Evolutionary conservation across 2,797 vertebrate species (phyloP).

Genomic region (Euphonia xanthogaster): DNA sequence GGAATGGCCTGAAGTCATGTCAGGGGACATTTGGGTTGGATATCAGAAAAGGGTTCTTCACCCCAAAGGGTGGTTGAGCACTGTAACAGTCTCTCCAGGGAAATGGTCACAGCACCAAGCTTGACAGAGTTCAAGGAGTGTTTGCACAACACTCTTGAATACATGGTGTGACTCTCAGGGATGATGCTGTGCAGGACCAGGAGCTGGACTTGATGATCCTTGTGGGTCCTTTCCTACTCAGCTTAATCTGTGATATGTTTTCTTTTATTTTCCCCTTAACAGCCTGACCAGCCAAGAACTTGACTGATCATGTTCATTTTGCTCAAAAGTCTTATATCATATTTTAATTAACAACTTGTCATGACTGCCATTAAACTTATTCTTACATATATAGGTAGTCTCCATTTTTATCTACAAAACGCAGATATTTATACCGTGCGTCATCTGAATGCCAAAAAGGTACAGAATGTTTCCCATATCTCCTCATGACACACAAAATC

Average conservation of each 20-base stretch:
- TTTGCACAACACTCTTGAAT: background rate
- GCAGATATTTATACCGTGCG: background rate
- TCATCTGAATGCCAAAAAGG: background rate
- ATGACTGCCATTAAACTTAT: background rate
- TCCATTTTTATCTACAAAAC: background rate
- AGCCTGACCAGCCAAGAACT: background rate
- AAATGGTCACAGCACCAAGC: background rate
- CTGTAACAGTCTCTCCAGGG: background rate
- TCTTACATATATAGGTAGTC: background rate
- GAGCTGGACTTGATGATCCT: background rate
- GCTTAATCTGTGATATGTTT: accelerated
- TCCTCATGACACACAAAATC: background rate
- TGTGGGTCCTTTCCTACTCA: background rate
- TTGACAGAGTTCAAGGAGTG: background rate
- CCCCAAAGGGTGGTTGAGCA: background rate
- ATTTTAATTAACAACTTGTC: background rate
- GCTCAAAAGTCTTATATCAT: background rate
- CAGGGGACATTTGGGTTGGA: background rate
- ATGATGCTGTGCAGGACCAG: background rate
- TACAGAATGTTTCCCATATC: background rate
- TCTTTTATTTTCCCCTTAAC: background rate
- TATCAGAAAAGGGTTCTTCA: background rate
- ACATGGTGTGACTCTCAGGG: background rate
- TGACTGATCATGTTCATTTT: background rate
- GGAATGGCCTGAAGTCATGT: background rate